Evolutionary conservation across 2,113 vertebrate species (phyloP), one percentile per base, ranked within the genome.

Genomic region (Pachycephala philippinensis): DNA sequence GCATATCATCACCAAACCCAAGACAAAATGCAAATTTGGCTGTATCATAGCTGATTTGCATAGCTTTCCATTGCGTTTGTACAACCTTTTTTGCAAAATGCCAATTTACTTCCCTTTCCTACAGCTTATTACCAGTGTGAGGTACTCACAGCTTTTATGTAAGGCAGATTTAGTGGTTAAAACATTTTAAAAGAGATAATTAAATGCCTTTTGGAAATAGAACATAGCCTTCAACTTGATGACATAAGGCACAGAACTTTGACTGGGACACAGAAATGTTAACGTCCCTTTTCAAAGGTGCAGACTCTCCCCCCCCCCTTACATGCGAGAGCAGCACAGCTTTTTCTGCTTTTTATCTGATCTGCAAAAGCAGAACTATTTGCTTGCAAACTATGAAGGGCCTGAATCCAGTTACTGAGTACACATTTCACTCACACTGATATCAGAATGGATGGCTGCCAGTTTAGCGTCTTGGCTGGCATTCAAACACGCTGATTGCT

Each of bases 391-490:
- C 93, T 95, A 87, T 77, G 68, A 94, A 97, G 97, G 95, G 96
- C 96, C 97, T 97, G 97, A 98, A 98, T 98, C 97, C 96, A 98
- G 97, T 95, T 89, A 89, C 95, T 87, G 95, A 98, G 97, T 96
- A 96, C 95, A 97, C 97, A 97, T 98, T 98, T 97, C 97, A 97
- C 97, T 97, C 97, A 97, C 88, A 95, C 53, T 69, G 79, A 96
- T 97, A 98, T 96, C 96, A 92, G 88, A 97, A 95, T 98, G 98
- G 97, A 98, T 68, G 93, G 39, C 91, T 97, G 97, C 98, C 98
- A 98, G 89, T 91, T 97, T 86, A 90, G 90, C 40, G 56, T 90
- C 96, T 97, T 97, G 98, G 98, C 98, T 95, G 97, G 95, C 70
- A 12, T 98, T 98, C 97, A 98, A 97, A 96, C 89, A 94, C 15